Conservation (phyloP, 2,888 invertebrate species). For the Drosophila buzzatii region DNA sequence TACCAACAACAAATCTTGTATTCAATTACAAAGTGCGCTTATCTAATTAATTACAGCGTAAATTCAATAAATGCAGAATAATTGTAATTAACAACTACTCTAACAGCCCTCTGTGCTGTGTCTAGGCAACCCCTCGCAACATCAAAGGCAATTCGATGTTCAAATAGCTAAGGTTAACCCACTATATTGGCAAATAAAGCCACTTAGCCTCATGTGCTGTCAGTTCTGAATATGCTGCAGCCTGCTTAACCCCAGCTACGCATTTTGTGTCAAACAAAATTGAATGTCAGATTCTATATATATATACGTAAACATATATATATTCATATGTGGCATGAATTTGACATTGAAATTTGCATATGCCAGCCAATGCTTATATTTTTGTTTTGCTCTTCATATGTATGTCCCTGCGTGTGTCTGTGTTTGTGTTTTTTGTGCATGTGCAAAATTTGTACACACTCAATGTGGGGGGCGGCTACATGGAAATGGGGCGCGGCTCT, state of each 20-base stretch:
- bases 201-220: constrained; percentile 52
- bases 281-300: constrained; percentile 64
- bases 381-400: constrained; percentile 53
- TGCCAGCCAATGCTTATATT: constrained; percentile 54
- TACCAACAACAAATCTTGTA: not conserved
- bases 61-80: constrained; percentile 27
- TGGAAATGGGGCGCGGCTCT: not conserved
- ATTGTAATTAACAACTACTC: constrained; percentile 47
- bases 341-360: constrained; percentile 80
- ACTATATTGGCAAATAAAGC: constrained; percentile 59
- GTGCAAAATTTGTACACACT: constrained; percentile 29
- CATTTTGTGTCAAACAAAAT: constrained; percentile 50
- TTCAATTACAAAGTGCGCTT: not conserved
- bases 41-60: not conserved
- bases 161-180: constrained; percentile 38
- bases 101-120: not conserved
- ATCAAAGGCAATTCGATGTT: constrained; percentile 39
- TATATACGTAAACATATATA: constrained; percentile 3
- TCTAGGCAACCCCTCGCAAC: constrained; percentile 22
- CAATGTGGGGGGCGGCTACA: not conserved
- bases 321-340: constrained; percentile 59
- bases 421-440: constrained; percentile 8
- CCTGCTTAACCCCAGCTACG: not conserved
- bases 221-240: constrained; percentile 1
- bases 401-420: not conserved